Evolutionary conservation across 2,888 invertebrate genomes (phyloP), one percentile per base, ranked within the genome.

Genomic region (Eurytoma adleriae): DNA sequence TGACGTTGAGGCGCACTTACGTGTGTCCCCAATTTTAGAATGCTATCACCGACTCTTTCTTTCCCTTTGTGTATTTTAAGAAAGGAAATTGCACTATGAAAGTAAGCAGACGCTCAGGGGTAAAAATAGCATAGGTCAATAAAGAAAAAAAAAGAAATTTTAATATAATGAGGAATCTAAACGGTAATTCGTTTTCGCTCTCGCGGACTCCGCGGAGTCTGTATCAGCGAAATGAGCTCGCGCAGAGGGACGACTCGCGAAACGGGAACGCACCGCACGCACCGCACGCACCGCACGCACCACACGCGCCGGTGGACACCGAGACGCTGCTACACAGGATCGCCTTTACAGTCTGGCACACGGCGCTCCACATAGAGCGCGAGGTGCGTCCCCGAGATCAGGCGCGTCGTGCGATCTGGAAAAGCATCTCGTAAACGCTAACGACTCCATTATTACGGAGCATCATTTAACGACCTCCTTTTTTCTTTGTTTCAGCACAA

Each of bases 321-420:
- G 93, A 93, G 84, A 93, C 93, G 79, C 92, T 95, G 84, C 91
- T 95, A 82, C 95, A 95, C 86, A 92, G 94, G 78, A 93, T 95
- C 54, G 95, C 95, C 57, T 95, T 95, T 87, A 95, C 95, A 50
- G 92, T 95, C 81, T 95, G 95, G 95, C 94, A 95, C 85, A 94
- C 94, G 75, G 94, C 95, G 62, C 93, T 95, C 88, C 93, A 95
- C 88, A 92, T 95, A 84, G 94, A 95, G 89, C 83, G 85, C 80
- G 84, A 86, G 84, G 84, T 85, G 84, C 82, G 85, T 84, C 5
- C 27, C 20, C 57, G 40, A 67, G 16, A 57, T 74, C 61, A 27
- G 50, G 48, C n/a, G 18, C 3, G 48, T 30, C 40, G 64, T 16
- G 13, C 27, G 14, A 62, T 62, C 27, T 62, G 10, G 16, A 30